Evolutionary conservation across 1,140 invertebrate genomes (phyloP).

Genomic region (Papilio polyxenes): DNA sequence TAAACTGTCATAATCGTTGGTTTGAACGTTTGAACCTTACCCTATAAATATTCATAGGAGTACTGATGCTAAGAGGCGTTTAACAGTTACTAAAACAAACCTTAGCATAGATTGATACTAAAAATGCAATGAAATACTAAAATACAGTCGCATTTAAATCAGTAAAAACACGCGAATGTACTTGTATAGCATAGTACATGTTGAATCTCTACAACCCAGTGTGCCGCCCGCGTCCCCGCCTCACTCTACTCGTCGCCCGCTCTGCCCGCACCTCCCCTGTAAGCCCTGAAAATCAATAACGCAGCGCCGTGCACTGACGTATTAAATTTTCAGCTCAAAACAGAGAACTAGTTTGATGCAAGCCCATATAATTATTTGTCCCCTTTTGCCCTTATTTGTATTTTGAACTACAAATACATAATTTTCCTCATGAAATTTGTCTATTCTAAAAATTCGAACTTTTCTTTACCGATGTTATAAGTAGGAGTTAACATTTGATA

Average conservation of each 20-base stretch:
- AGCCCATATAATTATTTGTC: background rate
- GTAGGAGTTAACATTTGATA: too few relatives aligned
- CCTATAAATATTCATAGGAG: too few relatives aligned
- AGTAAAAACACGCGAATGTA: background rate
- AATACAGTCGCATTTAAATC: background rate
- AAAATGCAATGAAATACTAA: background rate
- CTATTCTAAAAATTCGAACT: too few relatives aligned
- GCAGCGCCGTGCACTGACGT: slow-evolving; percentile 38
- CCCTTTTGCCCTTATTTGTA: background rate
- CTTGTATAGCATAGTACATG: background rate
- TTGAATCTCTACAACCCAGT: slow-evolving; percentile 17
- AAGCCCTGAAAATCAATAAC: slow-evolving; percentile 40
- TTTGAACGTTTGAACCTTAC: too few relatives aligned
- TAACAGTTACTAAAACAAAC: background rate
- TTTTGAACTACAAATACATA: background rate
- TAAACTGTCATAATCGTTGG: too few relatives aligned
- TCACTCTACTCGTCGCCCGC: background rate
- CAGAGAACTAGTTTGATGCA: background rate
- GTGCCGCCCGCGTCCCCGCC: background rate
- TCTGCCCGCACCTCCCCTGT: background rate
- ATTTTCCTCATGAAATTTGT: background rate
- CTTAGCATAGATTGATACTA: background rate
- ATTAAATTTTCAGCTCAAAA: slow-evolving; percentile 23
- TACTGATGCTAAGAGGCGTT: background rate
- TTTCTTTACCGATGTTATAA: too few relatives aligned